A percentile compares a stretch with the other conserved stretches of the same genome.
phyloP scores from a whole-genome alignment of 2,797 vertebrate species.

The Leptoclinus maculatus region DNA sequence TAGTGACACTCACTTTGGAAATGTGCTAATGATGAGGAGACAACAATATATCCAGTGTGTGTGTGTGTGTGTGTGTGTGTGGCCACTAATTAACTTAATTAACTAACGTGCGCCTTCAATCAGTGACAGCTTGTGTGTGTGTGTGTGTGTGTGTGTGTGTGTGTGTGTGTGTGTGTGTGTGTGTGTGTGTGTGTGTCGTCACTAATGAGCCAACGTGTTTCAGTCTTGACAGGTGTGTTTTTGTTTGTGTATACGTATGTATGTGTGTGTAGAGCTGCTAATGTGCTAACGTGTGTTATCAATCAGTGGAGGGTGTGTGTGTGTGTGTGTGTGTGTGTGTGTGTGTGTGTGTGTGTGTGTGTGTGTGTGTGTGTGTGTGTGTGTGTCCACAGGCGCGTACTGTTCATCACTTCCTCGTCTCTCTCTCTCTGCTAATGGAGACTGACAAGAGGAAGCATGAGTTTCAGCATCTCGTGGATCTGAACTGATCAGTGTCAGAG shows the following conservation, averaged over 20 bases:
- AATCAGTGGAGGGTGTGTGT: no score
- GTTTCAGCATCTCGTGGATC: background rate
- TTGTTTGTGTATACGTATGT: background rate
- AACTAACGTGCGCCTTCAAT: conserved; percentile 30
- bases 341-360: conserved; percentile 21
- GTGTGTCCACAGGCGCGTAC: conserved; percentile 8
- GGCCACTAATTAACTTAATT: conserved; percentile 33
- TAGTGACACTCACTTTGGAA: conserved; percentile 57
- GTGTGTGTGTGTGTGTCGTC: conserved; percentile 34
- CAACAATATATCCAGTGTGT: conserved; percentile 20
- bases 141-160: background rate
- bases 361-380: conserved; percentile 27
- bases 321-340: no score
- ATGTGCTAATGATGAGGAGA: conserved; percentile 60
- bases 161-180: background rate
- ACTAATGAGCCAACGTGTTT: conserved; percentile 35
- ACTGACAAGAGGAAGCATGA: conserved; percentile 2
- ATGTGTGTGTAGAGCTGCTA: conserved; percentile 5
- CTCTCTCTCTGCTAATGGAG: conserved; percentile 17
- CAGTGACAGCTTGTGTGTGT: conserved; percentile 24
- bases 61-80: conserved; percentile 2
- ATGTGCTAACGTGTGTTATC: conserved; percentile 21
- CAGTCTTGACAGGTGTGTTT: conserved; percentile 42
- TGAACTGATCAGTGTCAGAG: background rate
- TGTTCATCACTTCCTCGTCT: conserved; percentile 14